phyloP scores from a whole-genome alignment of 1,140 invertebrate genomes.

The Cyrtorhinus lividipennis region DNA sequence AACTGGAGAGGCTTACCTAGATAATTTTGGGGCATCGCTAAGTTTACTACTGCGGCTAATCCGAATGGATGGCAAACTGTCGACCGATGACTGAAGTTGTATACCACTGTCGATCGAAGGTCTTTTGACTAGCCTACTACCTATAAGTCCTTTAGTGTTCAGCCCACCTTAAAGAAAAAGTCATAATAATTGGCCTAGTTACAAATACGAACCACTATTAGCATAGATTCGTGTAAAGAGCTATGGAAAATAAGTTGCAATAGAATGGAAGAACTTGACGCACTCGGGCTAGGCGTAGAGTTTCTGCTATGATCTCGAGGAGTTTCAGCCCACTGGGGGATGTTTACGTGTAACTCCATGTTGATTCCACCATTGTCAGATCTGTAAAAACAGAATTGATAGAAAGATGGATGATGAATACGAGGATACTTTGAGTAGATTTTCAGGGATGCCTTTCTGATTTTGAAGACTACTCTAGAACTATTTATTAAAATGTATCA shows the following conservation, averaged over 20 bases:
- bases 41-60: constrained; percentile 15
- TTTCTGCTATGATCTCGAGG: constrained; percentile 2
- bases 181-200: no score
- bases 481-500: no score
- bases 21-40: constrained; percentile 33
- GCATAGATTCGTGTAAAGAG: no score
- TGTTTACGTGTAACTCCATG: constrained; percentile 19
- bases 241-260: no score
- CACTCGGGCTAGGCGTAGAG: constrained; percentile 15
- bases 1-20: constrained; percentile 37
- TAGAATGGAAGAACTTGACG: no score
- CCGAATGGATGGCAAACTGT: constrained; percentile 27
- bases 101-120: constrained; percentile 74
- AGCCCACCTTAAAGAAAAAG: constrained; percentile 5
- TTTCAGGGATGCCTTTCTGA: no score
- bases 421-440: background rate
- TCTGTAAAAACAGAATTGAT: background rate
- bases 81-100: constrained; percentile 37
- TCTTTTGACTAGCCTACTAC: constrained; percentile 49
- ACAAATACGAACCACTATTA: no score
- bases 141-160: constrained; percentile 22
- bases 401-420: background rate
- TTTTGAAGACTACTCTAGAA: no score
- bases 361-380: constrained; percentile 6
- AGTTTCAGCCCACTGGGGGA: constrained; percentile 13